Evolutionary conservation across 2,888 invertebrate genomes (phyloP), one percentile per base, ranked within the genome.

Genomic region (Lasioglossum malachurum): DNA sequence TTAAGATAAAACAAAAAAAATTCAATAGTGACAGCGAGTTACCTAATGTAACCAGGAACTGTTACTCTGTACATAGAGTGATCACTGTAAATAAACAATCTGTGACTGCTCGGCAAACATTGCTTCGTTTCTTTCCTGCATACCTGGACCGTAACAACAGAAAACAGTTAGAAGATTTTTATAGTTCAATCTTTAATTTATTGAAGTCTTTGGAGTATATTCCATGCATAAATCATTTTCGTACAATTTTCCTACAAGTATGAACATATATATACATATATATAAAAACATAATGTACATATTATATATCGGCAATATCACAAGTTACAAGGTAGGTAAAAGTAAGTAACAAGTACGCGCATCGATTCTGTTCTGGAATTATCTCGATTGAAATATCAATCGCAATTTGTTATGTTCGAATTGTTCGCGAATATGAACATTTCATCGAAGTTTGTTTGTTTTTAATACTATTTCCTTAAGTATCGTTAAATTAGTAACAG

Each of bases 51-150:
- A 91, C 83, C 75, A 80, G 57, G 75, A 86, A 82, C 91, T 92
- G 91, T 93, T 91, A 90, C 88, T 89, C 88, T 94, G 94, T 94
- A 94, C 89, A 94, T 93, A 94, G 91, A 85, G 92, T 91, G 88
- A 93, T 93, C 91, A 89, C 87, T 90, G 90, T 90, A 92, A 94
- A 94, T 94, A 94, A 94, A 94, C 86, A 86, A 7, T 60, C 78
- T 71, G 80, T 90, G 92, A 85, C 92, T 91, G 75, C 87, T 92
- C 89, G 73, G 80, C 31, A 27, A 44, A 69, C 19, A 74, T 31
- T 77, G 38, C 14, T 84, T 31, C 8, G 75, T 78, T 44, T 82
- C 2, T 69, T 57, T 38, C 41, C 4, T 14, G 14, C 27, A 57
- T 41, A 73, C 73, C 80, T 57, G 5, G n/a, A 14, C 10, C 44